A percentile compares a stretch with the other conserved stretches of the same genome.
These are phyloP conservation scores for Coenonympha arcania DNA, from an alignment of 2,888 invertebrate genomes.

Conservation along the genomic window DNA sequence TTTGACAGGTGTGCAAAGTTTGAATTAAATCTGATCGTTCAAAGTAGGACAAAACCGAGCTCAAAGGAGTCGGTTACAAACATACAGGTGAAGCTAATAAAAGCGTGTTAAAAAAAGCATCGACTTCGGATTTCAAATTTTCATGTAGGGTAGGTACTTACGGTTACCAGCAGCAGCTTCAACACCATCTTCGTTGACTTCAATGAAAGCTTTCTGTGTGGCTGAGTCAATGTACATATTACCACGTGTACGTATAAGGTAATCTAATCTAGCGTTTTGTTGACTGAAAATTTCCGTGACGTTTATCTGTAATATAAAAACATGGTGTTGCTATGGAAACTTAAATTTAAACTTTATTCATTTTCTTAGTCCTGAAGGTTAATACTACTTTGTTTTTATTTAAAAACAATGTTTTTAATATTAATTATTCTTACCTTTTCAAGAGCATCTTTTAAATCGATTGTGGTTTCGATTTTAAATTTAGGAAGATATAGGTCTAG, in stretches of 20 bases:
- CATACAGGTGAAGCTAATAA: too few species aligned
- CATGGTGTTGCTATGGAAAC: not conserved
- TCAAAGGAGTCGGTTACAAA: too few species aligned
- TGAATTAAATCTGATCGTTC: too few species aligned
- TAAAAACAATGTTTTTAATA: not conserved
- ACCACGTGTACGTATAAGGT: slow-evolving; percentile 66
- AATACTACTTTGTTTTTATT: not conserved
- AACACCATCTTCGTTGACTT: slow-evolving; percentile 89
- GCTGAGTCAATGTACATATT: slow-evolving; percentile 77
- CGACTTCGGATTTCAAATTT: too few species aligned
- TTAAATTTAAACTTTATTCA: too few species aligned
- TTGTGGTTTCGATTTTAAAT: slow-evolving; percentile 84
- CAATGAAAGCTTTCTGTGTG: slow-evolving; percentile 86
- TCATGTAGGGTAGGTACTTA: slow-evolving; percentile 49
- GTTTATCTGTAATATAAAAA: slow-evolving; percentile 23
- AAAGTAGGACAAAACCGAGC: too few species aligned
- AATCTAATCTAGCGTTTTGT: slow-evolving; percentile 74
- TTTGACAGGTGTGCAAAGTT: too few species aligned
- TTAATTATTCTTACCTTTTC: slow-evolving; percentile 63
- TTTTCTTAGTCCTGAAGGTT: not conserved
- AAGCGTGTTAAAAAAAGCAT: too few species aligned
- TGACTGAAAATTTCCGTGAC: slow-evolving; percentile 41
- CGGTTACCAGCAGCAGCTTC: slow-evolving; percentile 89
- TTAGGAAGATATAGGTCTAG: slow-evolving; percentile 81
- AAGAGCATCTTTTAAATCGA: slow-evolving; percentile 76